Conservation (phyloP, 2,113 vertebrate species). For the Oryzias javanicus region DNA sequence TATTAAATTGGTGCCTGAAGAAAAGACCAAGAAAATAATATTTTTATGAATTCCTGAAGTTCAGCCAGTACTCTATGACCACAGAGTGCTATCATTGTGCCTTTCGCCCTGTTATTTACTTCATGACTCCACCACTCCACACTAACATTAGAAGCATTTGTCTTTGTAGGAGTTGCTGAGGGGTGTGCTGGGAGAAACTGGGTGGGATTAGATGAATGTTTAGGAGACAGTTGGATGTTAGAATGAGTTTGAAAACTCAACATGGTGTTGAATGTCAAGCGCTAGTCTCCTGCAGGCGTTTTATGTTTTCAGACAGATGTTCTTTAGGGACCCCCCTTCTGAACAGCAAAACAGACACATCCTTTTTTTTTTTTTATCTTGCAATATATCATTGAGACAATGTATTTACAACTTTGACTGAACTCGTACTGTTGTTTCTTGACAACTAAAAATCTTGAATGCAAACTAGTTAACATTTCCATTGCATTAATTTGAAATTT, state of each 20-base stretch:
- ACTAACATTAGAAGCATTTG: slow-evolving; percentile 60
- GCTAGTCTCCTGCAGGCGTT: slow-evolving; percentile 39
- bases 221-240: slow-evolving; percentile 57
- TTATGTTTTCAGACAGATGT: slow-evolving; percentile 57
- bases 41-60: slow-evolving; percentile 28
- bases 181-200: slow-evolving; percentile 52
- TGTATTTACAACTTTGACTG: neutral
- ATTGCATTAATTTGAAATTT: too few relatives aligned
- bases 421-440: too few relatives aligned
- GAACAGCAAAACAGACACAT: slow-evolving; percentile 10
- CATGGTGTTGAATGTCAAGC: slow-evolving; percentile 35
- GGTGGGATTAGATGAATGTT: slow-evolving; percentile 66
- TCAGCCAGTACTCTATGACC: slow-evolving; percentile 1
- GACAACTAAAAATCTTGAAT: too few relatives aligned
- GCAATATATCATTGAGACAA: neutral
- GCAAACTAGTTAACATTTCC: too few relatives aligned
- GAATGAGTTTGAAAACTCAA: slow-evolving; percentile 34
- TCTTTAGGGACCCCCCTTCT: slow-evolving; percentile 21
- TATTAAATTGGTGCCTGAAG: neutral
- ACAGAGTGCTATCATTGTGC: slow-evolving; percentile 6
- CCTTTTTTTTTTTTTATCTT: too few relatives aligned
- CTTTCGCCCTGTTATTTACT: slow-evolving; percentile 33
- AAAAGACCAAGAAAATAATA: slow-evolving; percentile 9
- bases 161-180: slow-evolving; percentile 54
- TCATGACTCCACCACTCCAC: slow-evolving; percentile 49